These are phyloP conservation scores for Acropternis orthonyx DNA, from an alignment of 2,797 vertebrate genomes.

Conservation along the genomic window DNA sequence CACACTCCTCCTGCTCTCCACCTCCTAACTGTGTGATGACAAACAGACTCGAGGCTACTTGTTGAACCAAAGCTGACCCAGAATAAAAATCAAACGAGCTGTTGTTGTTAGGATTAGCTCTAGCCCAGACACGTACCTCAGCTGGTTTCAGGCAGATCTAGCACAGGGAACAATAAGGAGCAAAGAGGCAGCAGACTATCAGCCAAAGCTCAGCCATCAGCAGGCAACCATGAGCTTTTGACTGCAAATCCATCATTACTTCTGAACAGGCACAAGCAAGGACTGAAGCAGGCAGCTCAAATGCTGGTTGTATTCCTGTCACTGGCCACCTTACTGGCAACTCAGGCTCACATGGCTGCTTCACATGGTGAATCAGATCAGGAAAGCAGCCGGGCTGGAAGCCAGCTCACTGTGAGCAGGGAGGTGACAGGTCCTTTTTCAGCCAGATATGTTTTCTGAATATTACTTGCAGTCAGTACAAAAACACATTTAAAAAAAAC, in stretches of 20 bases:
- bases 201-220: neutral
- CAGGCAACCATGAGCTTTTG: neutral
- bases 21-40: neutral
- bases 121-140: neutral
- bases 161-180: neutral
- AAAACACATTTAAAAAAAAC: neutral
- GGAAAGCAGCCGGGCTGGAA: neutral
- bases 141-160: neutral
- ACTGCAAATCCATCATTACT: neutral
- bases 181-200: neutral
- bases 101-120: neutral
- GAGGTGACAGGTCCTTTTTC: slow-evolving; percentile 1
- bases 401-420: neutral
- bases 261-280: neutral
- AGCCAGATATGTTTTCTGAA: neutral
- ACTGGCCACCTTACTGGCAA: neutral
- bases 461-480: neutral
- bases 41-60: neutral
- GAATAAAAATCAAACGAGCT: neutral
- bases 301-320: neutral
- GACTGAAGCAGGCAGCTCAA: neutral
- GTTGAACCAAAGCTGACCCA: neutral
- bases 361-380: neutral
- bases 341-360: neutral
- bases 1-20: neutral